A percentile compares a stretch with the other conserved stretches of the same genome.
These are phyloP conservation scores for Macquaria australasica DNA, from an alignment of 2,113 vertebrate species.

Conservation along the genomic window DNA sequence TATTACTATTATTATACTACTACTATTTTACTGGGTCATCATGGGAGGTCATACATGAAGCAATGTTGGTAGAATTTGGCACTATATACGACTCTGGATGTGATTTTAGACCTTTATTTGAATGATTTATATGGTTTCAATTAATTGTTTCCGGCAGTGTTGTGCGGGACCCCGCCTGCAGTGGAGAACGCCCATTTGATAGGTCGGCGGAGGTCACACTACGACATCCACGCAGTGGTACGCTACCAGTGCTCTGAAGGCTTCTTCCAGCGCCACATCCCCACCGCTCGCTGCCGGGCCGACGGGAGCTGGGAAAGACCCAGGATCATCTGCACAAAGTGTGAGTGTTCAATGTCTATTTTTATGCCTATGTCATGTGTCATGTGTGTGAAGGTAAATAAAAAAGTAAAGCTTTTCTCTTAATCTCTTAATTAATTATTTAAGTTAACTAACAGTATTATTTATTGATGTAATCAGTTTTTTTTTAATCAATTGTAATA, in stretches of 20 bases:
- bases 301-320: conserved; percentile 94
- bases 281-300: conserved; percentile 89
- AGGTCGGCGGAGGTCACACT: conserved; percentile 89
- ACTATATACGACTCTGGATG: neutral
- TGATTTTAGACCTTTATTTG: neutral
- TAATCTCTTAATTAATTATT: no score
- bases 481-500: neutral
- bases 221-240: conserved; percentile 91
- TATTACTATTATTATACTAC: no score
- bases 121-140: neutral
- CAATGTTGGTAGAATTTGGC: neutral
- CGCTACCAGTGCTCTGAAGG: conserved; percentile 93
- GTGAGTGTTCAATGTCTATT: conserved; percentile 81
- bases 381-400: neutral
- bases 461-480: neutral
- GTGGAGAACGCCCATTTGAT: conserved; percentile 89
- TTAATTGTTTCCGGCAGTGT: conserved; percentile 81
- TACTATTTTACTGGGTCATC: no score
- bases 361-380: neutral
- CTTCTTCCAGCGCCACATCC: conserved; percentile 91
- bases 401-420: neutral
- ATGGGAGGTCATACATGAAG: neutral
- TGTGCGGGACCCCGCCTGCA: conserved; percentile 91
- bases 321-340: conserved; percentile 93
- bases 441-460: neutral